Percentiles rank a stretch among this genome's conserved stretches.
Evolutionary conservation across 2,888 invertebrate genomes (phyloP).

Genomic region (Adelognathus sp.): DNA sequence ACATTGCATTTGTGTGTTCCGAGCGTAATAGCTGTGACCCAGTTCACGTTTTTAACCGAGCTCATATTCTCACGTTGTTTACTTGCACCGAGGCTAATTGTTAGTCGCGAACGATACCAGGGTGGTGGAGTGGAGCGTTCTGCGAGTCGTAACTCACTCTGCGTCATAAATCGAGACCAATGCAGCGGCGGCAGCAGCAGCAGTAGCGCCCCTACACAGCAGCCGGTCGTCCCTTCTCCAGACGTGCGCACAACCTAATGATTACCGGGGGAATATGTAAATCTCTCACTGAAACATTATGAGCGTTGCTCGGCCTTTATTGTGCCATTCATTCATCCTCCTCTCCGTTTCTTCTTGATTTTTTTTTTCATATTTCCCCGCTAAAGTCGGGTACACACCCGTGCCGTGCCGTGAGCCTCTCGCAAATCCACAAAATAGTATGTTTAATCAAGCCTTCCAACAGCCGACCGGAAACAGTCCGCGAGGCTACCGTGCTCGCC

Average conservation of each 20-base stretch:
- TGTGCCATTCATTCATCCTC: conserved; percentile 24
- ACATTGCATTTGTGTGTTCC: conserved; percentile 12
- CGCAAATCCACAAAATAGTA: conserved; percentile 31
- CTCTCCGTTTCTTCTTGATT: not conserved
- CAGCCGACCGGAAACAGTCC: not conserved
- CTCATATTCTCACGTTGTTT: conserved; percentile 21
- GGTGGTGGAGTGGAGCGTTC: conserved; percentile 1
- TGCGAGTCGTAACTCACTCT: conserved; percentile 46
- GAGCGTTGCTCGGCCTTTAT: conserved; percentile 43
- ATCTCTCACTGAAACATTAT: conserved; percentile 48
- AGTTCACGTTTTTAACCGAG: conserved; percentile 15
- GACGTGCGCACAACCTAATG: conserved; percentile 49
- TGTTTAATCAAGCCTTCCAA: conserved; percentile 28
- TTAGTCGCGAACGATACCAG: conserved; percentile 44
- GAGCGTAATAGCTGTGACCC: conserved; percentile 16
- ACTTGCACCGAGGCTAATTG: conserved; percentile 51
- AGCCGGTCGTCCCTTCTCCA: conserved; percentile 38
- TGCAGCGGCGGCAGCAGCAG: conserved; percentile 27
- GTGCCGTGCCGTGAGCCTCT: not conserved
- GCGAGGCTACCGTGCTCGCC: too few species aligned
- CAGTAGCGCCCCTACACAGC: not conserved
- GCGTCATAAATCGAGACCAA: conserved; percentile 53
- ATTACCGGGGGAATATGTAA: conserved; percentile 59
- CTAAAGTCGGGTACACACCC: not conserved
- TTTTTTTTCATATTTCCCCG: conserved; percentile 21